A percentile compares a stretch with the other conserved stretches of the same genome.
These are phyloP conservation scores for Diglossa cyanea DNA, from an alignment of 2,797 vertebrate genomes.

Conservation along the genomic window DNA sequence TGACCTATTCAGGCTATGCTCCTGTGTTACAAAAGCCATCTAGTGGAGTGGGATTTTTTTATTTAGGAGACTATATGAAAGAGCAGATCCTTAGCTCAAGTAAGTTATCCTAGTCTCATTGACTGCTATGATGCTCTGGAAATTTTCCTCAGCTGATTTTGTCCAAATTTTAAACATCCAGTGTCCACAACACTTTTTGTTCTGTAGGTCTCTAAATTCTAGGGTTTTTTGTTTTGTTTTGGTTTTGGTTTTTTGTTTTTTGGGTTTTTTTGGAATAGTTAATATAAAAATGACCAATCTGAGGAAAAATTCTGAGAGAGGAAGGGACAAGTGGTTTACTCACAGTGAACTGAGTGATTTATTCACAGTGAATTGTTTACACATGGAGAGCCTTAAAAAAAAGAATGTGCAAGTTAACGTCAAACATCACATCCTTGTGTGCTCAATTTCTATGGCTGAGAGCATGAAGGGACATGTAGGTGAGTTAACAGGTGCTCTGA, in stretches of 20 bases:
- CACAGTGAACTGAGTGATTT: background rate
- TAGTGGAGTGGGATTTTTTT: background rate
- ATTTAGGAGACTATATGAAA: background rate
- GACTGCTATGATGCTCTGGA: background rate
- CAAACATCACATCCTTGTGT: background rate
- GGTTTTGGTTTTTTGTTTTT: background rate
- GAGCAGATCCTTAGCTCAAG: background rate
- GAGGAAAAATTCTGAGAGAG: background rate
- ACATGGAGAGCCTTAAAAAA: background rate
- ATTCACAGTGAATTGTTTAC: background rate
- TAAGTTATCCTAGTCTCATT: background rate
- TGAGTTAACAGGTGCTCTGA: background rate
- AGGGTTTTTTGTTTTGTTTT: background rate
- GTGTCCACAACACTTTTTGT: background rate
- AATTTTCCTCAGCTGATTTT: background rate
- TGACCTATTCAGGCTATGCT: background rate
- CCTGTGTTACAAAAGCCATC: background rate
- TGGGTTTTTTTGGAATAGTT: background rate
- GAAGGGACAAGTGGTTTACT: background rate
- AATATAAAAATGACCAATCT: background rate
- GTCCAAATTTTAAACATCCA: background rate
- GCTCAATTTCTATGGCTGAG: background rate
- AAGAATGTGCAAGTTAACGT: background rate
- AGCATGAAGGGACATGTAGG: background rate
- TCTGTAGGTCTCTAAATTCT: background rate